Conservation (phyloP, 2,888 invertebrate genomes). For the Macroteleia sp. region DNA sequence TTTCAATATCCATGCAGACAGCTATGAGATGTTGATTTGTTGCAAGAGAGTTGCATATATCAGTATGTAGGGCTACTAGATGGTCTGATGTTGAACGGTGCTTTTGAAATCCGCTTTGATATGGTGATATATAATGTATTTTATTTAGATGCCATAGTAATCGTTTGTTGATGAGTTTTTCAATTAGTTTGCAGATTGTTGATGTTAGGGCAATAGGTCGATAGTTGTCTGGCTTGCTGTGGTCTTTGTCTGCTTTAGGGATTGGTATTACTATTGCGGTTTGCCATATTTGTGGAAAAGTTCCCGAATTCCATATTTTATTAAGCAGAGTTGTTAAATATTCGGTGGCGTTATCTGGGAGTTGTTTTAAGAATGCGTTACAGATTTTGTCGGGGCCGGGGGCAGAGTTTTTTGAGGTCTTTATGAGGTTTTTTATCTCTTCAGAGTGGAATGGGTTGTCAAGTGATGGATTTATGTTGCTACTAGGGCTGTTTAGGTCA, state of each 20-base stretch:
- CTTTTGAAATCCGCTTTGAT: constrained; percentile 25
- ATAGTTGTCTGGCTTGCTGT: not conserved
- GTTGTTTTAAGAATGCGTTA: constrained; percentile 35
- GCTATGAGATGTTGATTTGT: constrained; percentile 53
- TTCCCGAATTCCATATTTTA: not conserved
- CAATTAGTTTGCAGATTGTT: constrained; percentile 6
- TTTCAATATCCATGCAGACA: constrained; percentile 58
- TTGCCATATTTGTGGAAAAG: constrained; percentile 24
- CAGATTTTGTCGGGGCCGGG: constrained; percentile 59
- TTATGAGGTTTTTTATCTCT: not conserved
- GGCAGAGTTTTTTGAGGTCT: not conserved
- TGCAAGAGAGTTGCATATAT: constrained; percentile 18
- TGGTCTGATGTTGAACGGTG: constrained; percentile 3
- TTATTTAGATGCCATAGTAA: constrained; percentile 23
- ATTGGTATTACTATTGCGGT: constrained; percentile 32
- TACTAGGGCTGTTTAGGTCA: not conserved
- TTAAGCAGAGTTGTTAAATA: not conserved
- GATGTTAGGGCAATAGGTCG: constrained; percentile 17
- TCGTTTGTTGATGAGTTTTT: constrained; percentile 42
- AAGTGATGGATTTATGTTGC: not conserved
- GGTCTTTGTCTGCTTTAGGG: constrained; percentile 12
- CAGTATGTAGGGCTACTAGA: constrained; percentile 1
- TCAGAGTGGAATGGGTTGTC: not conserved
- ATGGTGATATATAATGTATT: not conserved
- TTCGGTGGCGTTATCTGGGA: constrained; percentile 10